phyloP scores from a whole-genome alignment of 2,888 invertebrate genomes.

The Apotomis capreana region DNA sequence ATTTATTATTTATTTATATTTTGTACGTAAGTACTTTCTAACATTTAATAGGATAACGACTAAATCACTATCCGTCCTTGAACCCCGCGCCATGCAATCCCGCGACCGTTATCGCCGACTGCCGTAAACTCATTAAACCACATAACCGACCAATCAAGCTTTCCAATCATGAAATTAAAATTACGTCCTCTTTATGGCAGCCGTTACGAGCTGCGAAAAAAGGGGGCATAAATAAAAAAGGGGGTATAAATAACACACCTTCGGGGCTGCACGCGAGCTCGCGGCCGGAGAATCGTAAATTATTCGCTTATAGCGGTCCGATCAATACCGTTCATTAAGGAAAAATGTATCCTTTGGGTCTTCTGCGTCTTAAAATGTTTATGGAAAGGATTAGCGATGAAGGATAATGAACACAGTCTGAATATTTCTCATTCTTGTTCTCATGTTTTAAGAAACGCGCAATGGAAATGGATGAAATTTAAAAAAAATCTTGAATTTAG shows the following conservation, averaged over 20 bases:
- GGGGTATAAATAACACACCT: slow-evolving; percentile 83
- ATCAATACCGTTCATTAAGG: slow-evolving; percentile 81
- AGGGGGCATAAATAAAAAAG: slow-evolving; percentile 81
- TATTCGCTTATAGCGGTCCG: slow-evolving; percentile 74
- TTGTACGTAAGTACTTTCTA: too few relatives aligned
- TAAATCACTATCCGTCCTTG: slow-evolving; percentile 50
- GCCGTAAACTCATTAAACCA: slow-evolving; percentile 81
- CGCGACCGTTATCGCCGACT: slow-evolving; percentile 74
- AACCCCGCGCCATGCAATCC: slow-evolving; percentile 59
- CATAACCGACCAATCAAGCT: slow-evolving; percentile 82
- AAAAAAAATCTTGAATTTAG: too few relatives aligned
- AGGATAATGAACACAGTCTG: not conserved
- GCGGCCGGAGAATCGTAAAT: slow-evolving; percentile 74
- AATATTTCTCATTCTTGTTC: too few relatives aligned
- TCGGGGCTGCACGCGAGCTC: slow-evolving; percentile 72
- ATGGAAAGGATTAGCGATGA: slow-evolving; percentile 20
- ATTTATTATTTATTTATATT: too few relatives aligned
- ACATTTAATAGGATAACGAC: not conserved
- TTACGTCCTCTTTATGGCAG: slow-evolving; percentile 80
- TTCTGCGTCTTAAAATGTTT: slow-evolving; percentile 48
- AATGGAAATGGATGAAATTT: too few relatives aligned
- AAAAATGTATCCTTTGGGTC: slow-evolving; percentile 72
- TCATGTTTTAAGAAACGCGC: too few relatives aligned
- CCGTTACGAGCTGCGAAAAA: slow-evolving; percentile 84
- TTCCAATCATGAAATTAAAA: slow-evolving; percentile 84